A percentile compares a stretch with the other conserved stretches of the same genome.
phyloP scores from a whole-genome alignment of 2,797 vertebrate species.

The Setipinna tenuifilis region DNA sequence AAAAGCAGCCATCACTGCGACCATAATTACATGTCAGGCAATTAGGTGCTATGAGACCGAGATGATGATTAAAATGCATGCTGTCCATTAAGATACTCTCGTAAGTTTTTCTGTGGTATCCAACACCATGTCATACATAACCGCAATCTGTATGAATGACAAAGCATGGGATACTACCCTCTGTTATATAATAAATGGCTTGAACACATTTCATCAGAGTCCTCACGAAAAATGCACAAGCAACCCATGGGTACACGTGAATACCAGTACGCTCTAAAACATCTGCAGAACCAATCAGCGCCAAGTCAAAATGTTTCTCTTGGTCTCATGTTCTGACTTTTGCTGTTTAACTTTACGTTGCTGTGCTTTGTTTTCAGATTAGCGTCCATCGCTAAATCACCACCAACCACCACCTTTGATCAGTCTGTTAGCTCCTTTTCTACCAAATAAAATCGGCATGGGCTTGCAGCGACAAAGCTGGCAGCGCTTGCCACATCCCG shows the following conservation, averaged over 20 bases:
- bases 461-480: neutral
- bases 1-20: neutral
- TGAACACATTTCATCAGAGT: neutral
- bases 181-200: neutral
- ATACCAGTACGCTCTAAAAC: neutral
- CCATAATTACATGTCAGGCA: neutral
- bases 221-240: neutral
- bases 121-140: neutral
- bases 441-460: neutral
- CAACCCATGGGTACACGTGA: neutral
- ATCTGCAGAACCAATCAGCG: slow-evolving; percentile 5
- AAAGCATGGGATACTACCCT: neutral
- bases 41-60: neutral
- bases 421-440: neutral
- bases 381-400: neutral
- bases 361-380: neutral
- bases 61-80: neutral
- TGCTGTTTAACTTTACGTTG: neutral
- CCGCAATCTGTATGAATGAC: neutral
- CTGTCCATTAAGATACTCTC: neutral
- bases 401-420: slow-evolving; percentile 8
- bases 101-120: neutral
- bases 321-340: neutral
- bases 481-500: neutral
- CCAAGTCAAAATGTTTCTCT: neutral